phyloP scores from a whole-genome alignment of 1,140 invertebrate species.

The Drosophila tristis region DNA sequence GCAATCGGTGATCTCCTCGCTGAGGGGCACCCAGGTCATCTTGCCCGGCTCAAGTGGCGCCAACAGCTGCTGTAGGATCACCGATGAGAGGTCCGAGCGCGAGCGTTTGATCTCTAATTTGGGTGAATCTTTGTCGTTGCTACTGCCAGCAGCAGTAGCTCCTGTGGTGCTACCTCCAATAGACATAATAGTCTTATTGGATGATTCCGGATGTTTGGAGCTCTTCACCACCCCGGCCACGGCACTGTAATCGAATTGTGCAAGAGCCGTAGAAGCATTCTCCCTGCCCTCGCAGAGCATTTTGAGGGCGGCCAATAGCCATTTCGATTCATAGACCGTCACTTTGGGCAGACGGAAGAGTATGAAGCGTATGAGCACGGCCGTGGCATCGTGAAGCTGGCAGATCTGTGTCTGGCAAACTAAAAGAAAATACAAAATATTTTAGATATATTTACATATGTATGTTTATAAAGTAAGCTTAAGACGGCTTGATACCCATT shows the following conservation, averaged over 20 bases:
- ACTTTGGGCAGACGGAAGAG: slow-evolving; percentile 71
- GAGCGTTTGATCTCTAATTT: slow-evolving; percentile 86
- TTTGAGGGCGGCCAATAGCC: slow-evolving; percentile 77
- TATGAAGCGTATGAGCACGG: slow-evolving; percentile 80
- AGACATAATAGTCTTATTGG: slow-evolving; percentile 63
- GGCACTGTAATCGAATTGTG: slow-evolving; percentile 73
- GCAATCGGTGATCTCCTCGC: slow-evolving; percentile 76
- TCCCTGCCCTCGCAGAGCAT: slow-evolving; percentile 75
- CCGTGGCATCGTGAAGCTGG: slow-evolving; percentile 76
- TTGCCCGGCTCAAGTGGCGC: slow-evolving; percentile 85
- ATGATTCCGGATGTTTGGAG: slow-evolving; percentile 71
- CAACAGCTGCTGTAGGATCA: slow-evolving; percentile 88
- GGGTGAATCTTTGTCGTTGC: slow-evolving; percentile 85
- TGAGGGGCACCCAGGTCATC: slow-evolving; percentile 79
- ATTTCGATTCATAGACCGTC: slow-evolving; percentile 76
- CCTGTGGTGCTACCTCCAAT: slow-evolving; percentile 61
- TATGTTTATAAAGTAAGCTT: slow-evolving; percentile 1
- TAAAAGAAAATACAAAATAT: slow-evolving; percentile 63
- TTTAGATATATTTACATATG: slow-evolving; percentile 16
- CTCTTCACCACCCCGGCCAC: slow-evolving; percentile 70
- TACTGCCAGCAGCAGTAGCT: slow-evolving; percentile 50
- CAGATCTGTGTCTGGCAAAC: slow-evolving; percentile 88
- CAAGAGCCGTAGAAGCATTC: slow-evolving; percentile 9
- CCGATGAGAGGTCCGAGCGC: slow-evolving; percentile 87
- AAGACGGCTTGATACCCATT: too few species aligned